These are phyloP conservation scores for Oceanodroma tethys DNA, from an alignment of 2,113 vertebrate species.

Conservation along the genomic window DNA sequence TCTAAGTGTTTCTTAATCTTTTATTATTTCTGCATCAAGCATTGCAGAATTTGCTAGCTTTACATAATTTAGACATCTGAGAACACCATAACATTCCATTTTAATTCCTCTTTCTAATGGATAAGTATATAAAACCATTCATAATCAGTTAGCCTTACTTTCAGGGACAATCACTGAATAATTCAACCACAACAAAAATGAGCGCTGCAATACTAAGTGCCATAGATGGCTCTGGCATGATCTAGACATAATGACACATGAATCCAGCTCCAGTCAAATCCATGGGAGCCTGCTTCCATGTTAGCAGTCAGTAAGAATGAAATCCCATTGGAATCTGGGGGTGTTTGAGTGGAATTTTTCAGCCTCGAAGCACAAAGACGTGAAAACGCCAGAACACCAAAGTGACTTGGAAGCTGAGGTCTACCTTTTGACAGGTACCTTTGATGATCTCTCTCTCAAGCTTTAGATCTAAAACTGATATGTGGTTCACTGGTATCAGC, in stretches of 20 bases:
- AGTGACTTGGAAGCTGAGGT: background rate
- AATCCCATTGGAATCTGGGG: background rate
- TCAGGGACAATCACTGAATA: background rate
- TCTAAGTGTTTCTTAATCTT: slow-evolving; percentile 6
- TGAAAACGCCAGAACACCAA: background rate
- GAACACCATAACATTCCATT: background rate
- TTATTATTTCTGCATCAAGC: background rate
- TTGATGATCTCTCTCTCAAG: background rate
- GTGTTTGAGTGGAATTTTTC: background rate
- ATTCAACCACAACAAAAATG: background rate
- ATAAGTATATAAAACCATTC: background rate
- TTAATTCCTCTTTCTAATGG: background rate
- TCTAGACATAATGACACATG: background rate
- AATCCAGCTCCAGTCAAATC: background rate
- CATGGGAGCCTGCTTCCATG: background rate
- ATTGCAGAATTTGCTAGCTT: background rate
- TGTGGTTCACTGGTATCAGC: no score
- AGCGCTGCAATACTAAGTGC: background rate
- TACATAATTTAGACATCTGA: background rate
- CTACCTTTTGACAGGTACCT: background rate
- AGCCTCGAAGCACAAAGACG: background rate
- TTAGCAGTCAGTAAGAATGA: background rate
- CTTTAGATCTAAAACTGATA: background rate
- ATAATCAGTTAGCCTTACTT: background rate
- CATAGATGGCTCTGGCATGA: background rate